phyloP scores from a whole-genome alignment of 2,113 vertebrate species.

The Callipepla californica region DNA sequence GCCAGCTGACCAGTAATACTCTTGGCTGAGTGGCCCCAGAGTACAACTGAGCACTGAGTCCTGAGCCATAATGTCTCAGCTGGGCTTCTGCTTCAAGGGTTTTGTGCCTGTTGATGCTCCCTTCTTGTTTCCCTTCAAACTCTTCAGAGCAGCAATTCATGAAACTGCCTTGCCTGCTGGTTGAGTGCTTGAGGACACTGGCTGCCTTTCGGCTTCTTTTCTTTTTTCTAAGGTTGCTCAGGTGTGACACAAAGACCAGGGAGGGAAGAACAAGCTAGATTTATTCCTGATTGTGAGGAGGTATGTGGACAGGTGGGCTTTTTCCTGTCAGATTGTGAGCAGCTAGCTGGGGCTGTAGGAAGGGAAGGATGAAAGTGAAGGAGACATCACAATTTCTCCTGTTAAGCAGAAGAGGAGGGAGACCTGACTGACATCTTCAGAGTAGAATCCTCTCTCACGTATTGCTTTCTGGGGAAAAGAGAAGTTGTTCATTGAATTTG shows the following conservation, averaged over 20 bases:
- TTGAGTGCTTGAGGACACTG: background rate
- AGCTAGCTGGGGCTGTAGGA: background rate
- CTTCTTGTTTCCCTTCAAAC: background rate
- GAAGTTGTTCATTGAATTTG: background rate
- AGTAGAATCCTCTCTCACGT: background rate
- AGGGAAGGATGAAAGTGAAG: background rate
- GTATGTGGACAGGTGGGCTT: fast-evolving
- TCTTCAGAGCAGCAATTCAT: background rate
- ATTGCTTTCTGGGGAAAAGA: background rate
- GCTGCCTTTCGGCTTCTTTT: background rate
- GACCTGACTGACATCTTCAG: background rate
- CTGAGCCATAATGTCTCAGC: background rate
- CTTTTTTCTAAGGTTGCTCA: background rate
- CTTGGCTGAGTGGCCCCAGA: background rate
- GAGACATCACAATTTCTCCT: background rate
- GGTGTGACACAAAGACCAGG: background rate
- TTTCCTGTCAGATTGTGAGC: background rate
- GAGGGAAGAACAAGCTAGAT: background rate
- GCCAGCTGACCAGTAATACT: background rate
- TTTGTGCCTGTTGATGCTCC: background rate
- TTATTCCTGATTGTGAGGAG: background rate
- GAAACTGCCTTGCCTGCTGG: background rate
- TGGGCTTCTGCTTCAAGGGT: background rate
- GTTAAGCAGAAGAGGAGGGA: background rate
- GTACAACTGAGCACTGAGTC: background rate